Evolutionary conservation across 2,113 vertebrate genomes (phyloP), one percentile per base, ranked within the genome.

Genomic region (Cygnus atratus): DNA sequence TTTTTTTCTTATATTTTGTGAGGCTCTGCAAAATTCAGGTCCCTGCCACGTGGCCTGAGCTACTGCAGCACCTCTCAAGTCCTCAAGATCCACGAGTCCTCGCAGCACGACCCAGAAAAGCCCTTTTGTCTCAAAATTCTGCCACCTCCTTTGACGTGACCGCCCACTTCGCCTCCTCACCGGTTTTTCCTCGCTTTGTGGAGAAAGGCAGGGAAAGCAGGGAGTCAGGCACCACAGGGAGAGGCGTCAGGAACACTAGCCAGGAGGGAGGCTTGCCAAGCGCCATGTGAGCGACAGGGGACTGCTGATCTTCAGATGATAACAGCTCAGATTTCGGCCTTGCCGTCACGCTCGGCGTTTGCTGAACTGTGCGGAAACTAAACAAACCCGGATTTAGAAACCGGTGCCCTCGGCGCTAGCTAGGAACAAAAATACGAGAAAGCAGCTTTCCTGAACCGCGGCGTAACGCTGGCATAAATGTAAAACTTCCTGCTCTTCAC

Each of bases 401-500:
- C 20, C 5, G 20, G 19, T 8, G 59, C 29, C 35, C 29, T 35
- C 4, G 6, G 35, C 63, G 59, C 58, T 13, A 62, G 4, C 10
- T 29, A 19, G 65, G 57, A 74, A 21, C 26, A 44, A 50, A 91
- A 54, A 66, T 22, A 13, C 6, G 74, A 81, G 73, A 31, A 80
- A 84, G 61, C 84, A 55, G 58, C 13, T 75, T 46, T 68, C 35
- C 88, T 65, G 22, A 20, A 3, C 39, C 35, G 19, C 7, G 0
- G n/a, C 25, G 44, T 21, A 31, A 25, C 10, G 1, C 7, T 1
- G 5, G 29, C 16, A 1, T 1, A 39, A 68, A 31, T 0, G 1
- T 35, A 65, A 37, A 74, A 15, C n/a, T 25, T 22, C 33, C 58
- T 6, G 21, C 8, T 54, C 24, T 68, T 44, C 26, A 3, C 1